phyloP scores from a whole-genome alignment of 2,888 invertebrate genomes.

The Emmelina monodactyla region DNA sequence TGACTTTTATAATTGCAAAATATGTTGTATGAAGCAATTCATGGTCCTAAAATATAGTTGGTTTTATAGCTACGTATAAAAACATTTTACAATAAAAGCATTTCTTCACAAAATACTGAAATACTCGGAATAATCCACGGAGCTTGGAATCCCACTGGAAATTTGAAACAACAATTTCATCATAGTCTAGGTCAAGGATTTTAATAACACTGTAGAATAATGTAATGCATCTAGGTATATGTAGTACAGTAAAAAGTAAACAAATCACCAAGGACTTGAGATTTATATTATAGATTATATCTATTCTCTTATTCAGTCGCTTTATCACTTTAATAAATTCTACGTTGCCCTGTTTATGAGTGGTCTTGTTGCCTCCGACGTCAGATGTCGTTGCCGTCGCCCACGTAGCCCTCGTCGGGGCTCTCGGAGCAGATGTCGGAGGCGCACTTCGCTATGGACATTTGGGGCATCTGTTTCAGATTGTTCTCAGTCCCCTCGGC shows the following conservation, averaged over 20 bases:
- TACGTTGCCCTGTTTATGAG: constrained; percentile 50
- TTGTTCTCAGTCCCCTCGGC: constrained; percentile 44
- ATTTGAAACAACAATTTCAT: not conserved
- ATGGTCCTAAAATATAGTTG: too few relatives aligned
- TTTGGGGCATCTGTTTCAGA: constrained; percentile 51
- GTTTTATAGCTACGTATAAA: too few relatives aligned
- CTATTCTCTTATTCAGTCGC: constrained; percentile 56
- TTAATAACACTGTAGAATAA: too few relatives aligned
- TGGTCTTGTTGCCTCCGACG: constrained; percentile 56
- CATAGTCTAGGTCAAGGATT: too few relatives aligned
- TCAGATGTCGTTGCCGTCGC: constrained; percentile 80
- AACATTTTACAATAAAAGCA: too few relatives aligned
- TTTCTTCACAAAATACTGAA: too few relatives aligned
- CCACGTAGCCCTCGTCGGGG: constrained; percentile 88
- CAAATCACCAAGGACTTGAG: constrained; percentile 4
- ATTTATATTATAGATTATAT: constrained; percentile 39
- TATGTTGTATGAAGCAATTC: too few relatives aligned
- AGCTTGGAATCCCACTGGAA: not conserved
- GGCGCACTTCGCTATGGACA: constrained; percentile 55
- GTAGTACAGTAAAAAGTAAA: not conserved
- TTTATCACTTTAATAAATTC: constrained; percentile 58
- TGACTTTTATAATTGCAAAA: too few relatives aligned
- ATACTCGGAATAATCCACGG: too few relatives aligned
- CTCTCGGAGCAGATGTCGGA: constrained; percentile 74
- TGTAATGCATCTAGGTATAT: too few relatives aligned